Evolutionary conservation across 2,797 vertebrate genomes (phyloP).

Genomic region (Sus cebifrons): DNA sequence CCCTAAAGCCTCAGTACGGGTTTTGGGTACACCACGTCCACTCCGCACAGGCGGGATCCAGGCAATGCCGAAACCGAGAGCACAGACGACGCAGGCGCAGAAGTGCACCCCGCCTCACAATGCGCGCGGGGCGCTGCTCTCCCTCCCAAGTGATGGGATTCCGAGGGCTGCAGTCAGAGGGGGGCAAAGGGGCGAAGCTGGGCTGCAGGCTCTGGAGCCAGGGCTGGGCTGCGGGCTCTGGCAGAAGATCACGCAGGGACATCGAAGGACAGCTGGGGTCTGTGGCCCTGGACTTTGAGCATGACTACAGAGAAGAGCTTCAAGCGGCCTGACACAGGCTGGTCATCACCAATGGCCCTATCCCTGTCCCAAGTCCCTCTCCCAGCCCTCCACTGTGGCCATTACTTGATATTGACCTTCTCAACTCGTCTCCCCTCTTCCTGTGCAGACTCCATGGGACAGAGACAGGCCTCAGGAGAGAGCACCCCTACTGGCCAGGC

Average conservation of each 20-base stretch:
- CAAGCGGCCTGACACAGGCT: too few species aligned
- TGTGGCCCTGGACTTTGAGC: not conserved
- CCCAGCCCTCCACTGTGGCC: not conserved
- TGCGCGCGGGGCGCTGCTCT: not conserved
- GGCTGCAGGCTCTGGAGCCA: not conserved
- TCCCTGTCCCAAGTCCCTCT: not conserved
- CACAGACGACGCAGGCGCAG: accelerated
- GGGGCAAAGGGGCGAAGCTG: too few species aligned
- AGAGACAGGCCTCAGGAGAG: not conserved
- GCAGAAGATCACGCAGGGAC: not conserved
- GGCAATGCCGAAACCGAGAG: accelerated
- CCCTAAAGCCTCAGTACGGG: not conserved
- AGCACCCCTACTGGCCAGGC: not conserved
- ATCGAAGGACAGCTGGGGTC: too few species aligned
- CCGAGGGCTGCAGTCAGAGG: not conserved
- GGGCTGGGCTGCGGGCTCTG: not conserved
- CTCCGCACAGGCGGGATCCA: not conserved
- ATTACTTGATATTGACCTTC: not conserved
- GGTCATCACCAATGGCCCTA: not conserved
- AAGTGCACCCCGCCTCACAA: too few species aligned
- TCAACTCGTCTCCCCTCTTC: not conserved
- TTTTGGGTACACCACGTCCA: too few species aligned
- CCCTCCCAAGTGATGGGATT: too few species aligned
- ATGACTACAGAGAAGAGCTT: not conserved
- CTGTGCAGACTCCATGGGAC: not conserved